Evolutionary conservation across 2,888 invertebrate genomes (phyloP).

Genomic region (Lymantria monacha): DNA sequence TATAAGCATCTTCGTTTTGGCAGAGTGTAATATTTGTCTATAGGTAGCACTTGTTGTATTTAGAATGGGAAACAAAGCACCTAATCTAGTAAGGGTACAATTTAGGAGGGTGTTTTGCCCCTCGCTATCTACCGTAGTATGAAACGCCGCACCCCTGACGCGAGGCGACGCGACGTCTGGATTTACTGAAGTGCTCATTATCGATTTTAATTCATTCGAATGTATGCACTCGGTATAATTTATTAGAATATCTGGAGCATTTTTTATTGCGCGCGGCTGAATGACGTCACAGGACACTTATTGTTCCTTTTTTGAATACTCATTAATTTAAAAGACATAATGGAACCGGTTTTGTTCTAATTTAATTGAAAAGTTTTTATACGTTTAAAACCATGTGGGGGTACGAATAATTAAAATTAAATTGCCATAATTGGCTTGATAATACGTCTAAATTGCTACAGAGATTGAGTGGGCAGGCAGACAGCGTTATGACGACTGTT

Average conservation of each 20-base stretch:
- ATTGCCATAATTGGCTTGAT: too few relatives aligned
- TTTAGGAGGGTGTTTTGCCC: slow-evolving; percentile 42
- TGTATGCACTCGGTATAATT: slow-evolving; percentile 16
- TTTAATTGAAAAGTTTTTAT: background rate
- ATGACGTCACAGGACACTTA: slow-evolving; percentile 4
- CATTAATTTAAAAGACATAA: slow-evolving; percentile 6
- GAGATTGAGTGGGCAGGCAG: too few relatives aligned
- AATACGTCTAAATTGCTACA: too few relatives aligned
- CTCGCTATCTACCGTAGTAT: slow-evolving; percentile 16
- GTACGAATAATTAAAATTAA: background rate
- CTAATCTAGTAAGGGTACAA: slow-evolving; percentile 45
- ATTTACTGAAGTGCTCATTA: slow-evolving; percentile 41
- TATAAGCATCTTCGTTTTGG: too few relatives aligned
- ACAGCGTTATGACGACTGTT: too few relatives aligned
- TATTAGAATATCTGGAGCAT: slow-evolving; percentile 18
- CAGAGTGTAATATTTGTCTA: slow-evolving; percentile 18
- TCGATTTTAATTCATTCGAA: slow-evolving; percentile 47
- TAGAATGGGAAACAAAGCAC: slow-evolving; percentile 47
- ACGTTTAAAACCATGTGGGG: background rate
- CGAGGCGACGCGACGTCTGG: slow-evolving; percentile 35
- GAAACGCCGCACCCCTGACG: slow-evolving; percentile 23
- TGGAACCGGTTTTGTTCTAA: slow-evolving; percentile 1
- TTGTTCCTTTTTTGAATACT: slow-evolving; percentile 13
- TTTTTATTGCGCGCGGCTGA: slow-evolving; percentile 7
- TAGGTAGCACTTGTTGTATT: slow-evolving; percentile 34